Conservation (phyloP, 2,797 vertebrate genomes). For the Astyanax mexicanus region DNA sequence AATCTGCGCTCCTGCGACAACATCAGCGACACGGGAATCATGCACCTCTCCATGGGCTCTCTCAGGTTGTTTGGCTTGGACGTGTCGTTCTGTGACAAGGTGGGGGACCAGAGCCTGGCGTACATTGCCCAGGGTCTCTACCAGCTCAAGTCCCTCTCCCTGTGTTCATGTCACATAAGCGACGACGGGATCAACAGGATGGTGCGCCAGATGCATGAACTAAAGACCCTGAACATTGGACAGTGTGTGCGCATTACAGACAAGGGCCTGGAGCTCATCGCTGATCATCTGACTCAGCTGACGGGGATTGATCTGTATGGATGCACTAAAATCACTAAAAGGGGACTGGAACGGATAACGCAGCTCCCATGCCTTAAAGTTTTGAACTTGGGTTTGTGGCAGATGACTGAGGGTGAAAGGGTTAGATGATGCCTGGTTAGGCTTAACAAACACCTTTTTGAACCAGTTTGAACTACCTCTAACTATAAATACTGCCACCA, state of each 20-base stretch:
- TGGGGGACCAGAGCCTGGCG: conserved; percentile 95
- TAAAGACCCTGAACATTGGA: conserved; percentile 97
- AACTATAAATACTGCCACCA: conserved; percentile 17
- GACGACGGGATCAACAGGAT: conserved; percentile 97
- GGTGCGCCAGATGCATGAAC: conserved; percentile 97
- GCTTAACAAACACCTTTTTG: conserved; percentile 13
- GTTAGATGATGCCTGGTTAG: conserved; percentile 46
- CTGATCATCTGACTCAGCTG: conserved; percentile 96
- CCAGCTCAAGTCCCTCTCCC: conserved; percentile 93
- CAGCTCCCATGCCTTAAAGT: conserved; percentile 99
- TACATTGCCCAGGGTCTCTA: conserved; percentile 98
- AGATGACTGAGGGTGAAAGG: conserved; percentile 89
- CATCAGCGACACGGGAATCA: conserved; percentile 97
- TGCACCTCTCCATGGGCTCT: conserved; percentile 97
- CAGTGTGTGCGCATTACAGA: conserved; percentile 98
- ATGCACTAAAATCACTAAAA: conserved; percentile 98
- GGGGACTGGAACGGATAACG: conserved; percentile 96
- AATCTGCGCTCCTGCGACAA: conserved; percentile 98
- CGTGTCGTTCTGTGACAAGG: conserved; percentile 97
- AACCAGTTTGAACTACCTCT: conserved; percentile 56
- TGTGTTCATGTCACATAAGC: conserved; percentile 97
- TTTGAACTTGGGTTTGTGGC: conserved; percentile 99
- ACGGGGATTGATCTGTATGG: conserved; percentile 98
- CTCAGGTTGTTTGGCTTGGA: conserved; percentile 92
- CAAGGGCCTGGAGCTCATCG: conserved; percentile 98